A percentile compares a stretch with the other conserved stretches of the same genome.
Conservation (phyloP, 2,888 invertebrate species). For the Trachelus tabidus region DNA sequence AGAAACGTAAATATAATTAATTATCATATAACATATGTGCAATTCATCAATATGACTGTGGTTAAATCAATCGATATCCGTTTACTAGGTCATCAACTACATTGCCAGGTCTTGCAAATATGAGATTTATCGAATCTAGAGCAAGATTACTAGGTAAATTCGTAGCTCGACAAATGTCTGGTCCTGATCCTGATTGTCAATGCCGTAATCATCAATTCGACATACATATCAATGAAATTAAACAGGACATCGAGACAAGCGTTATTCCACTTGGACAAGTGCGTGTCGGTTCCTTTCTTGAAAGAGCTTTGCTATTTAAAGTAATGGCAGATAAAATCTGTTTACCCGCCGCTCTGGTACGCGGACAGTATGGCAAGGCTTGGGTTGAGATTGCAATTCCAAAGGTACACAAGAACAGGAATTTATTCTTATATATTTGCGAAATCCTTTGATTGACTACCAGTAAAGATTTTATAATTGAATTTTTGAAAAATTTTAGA, state of each 20-base stretch:
- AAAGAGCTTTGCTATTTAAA: slow-evolving; percentile 76
- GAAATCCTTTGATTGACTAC: background rate
- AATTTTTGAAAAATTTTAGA: background rate
- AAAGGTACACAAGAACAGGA: slow-evolving; percentile 38
- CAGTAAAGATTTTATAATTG: background rate
- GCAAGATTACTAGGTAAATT: slow-evolving; percentile 52
- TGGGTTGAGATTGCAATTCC: slow-evolving; percentile 77
- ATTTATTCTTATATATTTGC: background rate
- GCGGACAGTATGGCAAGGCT: slow-evolving; percentile 70
- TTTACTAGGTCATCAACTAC: background rate
- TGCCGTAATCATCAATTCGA: slow-evolving; percentile 54
- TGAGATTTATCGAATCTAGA: slow-evolving; percentile 39
- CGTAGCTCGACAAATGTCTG: slow-evolving; percentile 56
- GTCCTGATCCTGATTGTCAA: slow-evolving; percentile 30
- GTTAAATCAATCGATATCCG: background rate
- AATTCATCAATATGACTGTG: background rate
- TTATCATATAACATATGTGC: background rate
- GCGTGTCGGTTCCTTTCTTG: slow-evolving; percentile 71
- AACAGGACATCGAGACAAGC: slow-evolving; percentile 62
- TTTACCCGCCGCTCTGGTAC: slow-evolving; percentile 72
- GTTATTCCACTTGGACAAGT: slow-evolving; percentile 72
- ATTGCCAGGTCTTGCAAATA: slow-evolving; percentile 29
- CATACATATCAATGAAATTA: slow-evolving; percentile 51
- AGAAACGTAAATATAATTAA: slow-evolving; percentile 15
- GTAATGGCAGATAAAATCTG: slow-evolving; percentile 73